Evolutionary conservation across 2,797 vertebrate genomes (phyloP).

Genomic region (Geotrypetes seraphini): DNA sequence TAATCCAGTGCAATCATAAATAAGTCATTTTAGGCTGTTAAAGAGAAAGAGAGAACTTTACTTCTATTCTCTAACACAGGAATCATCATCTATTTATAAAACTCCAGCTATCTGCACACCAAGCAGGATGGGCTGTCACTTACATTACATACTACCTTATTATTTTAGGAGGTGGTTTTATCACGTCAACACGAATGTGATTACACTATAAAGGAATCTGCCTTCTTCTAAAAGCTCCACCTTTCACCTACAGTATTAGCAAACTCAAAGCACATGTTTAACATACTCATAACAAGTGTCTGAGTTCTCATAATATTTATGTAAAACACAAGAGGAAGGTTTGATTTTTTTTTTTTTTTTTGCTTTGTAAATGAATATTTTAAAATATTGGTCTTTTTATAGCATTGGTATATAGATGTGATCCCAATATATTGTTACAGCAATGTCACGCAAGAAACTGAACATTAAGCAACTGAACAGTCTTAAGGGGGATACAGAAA

Average conservation of each 20-base stretch:
- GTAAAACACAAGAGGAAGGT: too few species aligned
- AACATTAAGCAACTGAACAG: too few species aligned
- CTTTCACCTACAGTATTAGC: not conserved
- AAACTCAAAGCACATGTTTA: too few species aligned
- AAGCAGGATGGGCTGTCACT: constrained; percentile 25
- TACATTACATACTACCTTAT: constrained; percentile 39
- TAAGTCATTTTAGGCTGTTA: constrained; percentile 84
- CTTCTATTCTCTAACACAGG: constrained; percentile 18
- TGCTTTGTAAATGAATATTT: too few species aligned
- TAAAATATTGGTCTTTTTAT: too few species aligned
- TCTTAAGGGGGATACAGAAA: too few species aligned
- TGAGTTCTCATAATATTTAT: too few species aligned
- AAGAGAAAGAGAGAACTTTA: constrained; percentile 44
- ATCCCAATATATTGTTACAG: too few species aligned
- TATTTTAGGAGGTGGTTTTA: constrained; percentile 28
- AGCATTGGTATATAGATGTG: too few species aligned
- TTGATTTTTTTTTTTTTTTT: too few species aligned
- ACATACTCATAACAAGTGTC: too few species aligned
- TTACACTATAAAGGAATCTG: constrained; percentile 17
- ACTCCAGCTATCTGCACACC: constrained; percentile 27
- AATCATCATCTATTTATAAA: constrained; percentile 13
- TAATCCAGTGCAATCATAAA: constrained; percentile 74
- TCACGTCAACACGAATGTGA: constrained; percentile 31
- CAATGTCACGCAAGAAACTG: too few species aligned
- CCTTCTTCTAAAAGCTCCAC: not conserved